Percentiles rank a stretch among this genome's conserved stretches.
phyloP scores from a whole-genome alignment of 1,140 invertebrate genomes.

The Stenopsyche tienmushanensis region DNA sequence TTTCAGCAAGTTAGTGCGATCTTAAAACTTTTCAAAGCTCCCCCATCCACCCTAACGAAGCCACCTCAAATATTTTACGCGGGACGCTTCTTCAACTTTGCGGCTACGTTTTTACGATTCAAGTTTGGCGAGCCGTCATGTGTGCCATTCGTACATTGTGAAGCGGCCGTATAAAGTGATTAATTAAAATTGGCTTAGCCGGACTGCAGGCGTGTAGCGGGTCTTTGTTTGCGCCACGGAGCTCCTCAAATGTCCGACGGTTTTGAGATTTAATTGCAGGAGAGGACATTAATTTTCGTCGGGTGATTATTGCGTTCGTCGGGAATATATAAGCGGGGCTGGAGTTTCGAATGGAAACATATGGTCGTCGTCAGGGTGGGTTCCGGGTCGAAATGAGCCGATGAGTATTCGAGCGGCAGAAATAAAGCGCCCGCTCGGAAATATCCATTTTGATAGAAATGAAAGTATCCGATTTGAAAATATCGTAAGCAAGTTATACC shows the following conservation, averaged over 20 bases:
- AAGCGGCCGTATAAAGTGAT: no score
- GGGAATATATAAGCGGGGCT: background rate
- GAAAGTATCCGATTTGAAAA: slow-evolving; percentile 33
- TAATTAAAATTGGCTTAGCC: no score
- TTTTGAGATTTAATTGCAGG: background rate
- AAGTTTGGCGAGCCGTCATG: no score
- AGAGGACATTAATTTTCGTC: background rate
- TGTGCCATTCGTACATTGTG: no score
- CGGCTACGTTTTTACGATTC: no score
- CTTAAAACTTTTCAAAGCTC: background rate
- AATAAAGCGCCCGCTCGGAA: slow-evolving; percentile 28
- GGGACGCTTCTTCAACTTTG: no score
- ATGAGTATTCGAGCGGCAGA: slow-evolving; percentile 23
- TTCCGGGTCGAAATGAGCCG: slow-evolving; percentile 14
- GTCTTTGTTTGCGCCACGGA: no score
- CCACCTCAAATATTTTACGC: no score
- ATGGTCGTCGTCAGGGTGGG: background rate
- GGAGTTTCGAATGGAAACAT: background rate
- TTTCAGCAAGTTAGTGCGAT: background rate
- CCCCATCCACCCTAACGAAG: no score
- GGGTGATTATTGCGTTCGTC: background rate
- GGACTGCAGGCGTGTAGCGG: no score
- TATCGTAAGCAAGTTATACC: slow-evolving; percentile 35
- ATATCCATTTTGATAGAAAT: slow-evolving; percentile 35
- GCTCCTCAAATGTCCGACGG: no score